These are phyloP conservation scores for Lathamus discolor DNA, from an alignment of 2,113 vertebrate genomes.

Conservation along the genomic window DNA sequence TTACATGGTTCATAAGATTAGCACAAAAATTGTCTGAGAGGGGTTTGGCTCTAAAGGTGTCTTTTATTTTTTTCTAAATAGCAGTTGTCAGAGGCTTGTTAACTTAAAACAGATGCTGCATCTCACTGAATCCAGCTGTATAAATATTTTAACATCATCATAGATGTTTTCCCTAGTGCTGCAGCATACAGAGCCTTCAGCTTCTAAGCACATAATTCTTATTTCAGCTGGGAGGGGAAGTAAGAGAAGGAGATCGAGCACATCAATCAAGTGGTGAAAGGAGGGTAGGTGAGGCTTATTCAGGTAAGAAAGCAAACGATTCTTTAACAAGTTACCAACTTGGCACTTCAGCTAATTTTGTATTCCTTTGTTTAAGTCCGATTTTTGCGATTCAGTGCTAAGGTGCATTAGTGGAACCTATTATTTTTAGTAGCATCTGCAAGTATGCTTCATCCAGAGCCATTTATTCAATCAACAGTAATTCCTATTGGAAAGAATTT, in stretches of 20 bases:
- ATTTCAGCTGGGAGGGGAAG: neutral
- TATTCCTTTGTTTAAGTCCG: constrained; percentile 13
- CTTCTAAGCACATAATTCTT: constrained; percentile 2
- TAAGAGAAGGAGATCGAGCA: neutral
- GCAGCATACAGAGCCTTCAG: neutral
- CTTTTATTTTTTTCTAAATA: neutral
- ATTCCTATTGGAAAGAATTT: constrained; percentile 17
- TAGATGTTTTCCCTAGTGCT: constrained; percentile 24
- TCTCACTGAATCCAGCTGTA: constrained; percentile 28
- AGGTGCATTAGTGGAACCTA: neutral
- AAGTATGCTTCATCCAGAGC: neutral
- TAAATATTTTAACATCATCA: constrained; percentile 61
- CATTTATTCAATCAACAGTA: neutral
- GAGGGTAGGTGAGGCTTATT: neutral
- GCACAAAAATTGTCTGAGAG: neutral
- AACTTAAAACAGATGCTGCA: constrained; percentile 50
- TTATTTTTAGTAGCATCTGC: neutral
- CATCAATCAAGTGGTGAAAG: neutral
- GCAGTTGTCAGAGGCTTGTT: constrained; percentile 39
- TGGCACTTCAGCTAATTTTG: neutral
- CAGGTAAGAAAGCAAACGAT: constrained; percentile 1
- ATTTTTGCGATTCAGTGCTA: neutral
- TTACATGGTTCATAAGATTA: neutral
- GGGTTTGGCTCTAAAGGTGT: neutral
- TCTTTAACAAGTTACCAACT: constrained; percentile 20